Evolutionary conservation across 1,140 invertebrate species (phyloP).

Genomic region (Penaeus japonicus): DNA sequence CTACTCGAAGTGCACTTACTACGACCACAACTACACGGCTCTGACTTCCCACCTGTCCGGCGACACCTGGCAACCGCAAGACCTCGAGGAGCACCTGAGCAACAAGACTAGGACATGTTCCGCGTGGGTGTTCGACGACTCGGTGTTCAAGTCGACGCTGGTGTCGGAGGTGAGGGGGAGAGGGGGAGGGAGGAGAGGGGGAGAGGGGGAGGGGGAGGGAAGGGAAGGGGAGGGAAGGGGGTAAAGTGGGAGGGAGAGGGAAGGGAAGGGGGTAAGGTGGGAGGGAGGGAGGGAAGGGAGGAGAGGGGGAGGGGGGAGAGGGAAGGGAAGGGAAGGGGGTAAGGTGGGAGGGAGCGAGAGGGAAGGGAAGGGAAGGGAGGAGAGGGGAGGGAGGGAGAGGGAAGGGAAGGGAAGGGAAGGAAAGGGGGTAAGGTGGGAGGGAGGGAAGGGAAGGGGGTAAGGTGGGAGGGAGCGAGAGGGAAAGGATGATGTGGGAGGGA

Average conservation of each 20-base stretch:
- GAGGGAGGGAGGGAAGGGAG: not conserved
- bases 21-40: conserved; percentile 22
- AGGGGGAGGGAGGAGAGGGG: not conserved
- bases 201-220: not conserved
- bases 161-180: conserved; percentile 37
- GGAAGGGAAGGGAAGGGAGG: not conserved
- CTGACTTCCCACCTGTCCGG: not conserved
- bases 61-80: not conserved
- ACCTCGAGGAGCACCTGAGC: not conserved
- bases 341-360: not conserved
- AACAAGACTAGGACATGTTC: conserved; percentile 28
- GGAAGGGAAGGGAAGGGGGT: not conserved
- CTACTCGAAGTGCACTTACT: conserved; percentile 25
- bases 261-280: too few relatives aligned
- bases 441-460: not conserved
- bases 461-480: not conserved
- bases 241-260: too few relatives aligned
- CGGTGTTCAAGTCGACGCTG: conserved; percentile 45
- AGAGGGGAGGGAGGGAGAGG: not conserved
- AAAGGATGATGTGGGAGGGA: not conserved
- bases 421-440: too few relatives aligned
- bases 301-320: not conserved
- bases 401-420: not conserved
- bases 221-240: not conserved
- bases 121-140: conserved; percentile 48